Base-by-base conservation (phyloP, 1,140 invertebrate genomes). In the Microplitis mediator region DNA sequence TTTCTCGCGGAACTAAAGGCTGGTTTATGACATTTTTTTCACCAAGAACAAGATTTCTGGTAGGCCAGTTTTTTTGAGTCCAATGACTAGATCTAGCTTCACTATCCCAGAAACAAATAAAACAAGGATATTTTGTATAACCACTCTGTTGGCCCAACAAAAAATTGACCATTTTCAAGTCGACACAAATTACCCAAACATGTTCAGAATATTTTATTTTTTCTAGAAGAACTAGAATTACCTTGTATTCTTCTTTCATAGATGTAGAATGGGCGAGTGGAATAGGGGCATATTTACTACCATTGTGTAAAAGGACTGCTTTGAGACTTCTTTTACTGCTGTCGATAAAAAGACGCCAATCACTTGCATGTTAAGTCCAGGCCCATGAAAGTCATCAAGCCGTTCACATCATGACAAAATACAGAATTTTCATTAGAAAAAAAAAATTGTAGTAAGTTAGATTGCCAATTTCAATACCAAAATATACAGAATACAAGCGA, bases 391-490 rank as follows among this genome's bases (percentile, higher is more conserved):
- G 52, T 34, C 52, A 69, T 36, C 23, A 73, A 35, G 71, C 54
- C 74, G 73, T 74, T 75, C 32, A 84, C 56, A 78, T 84, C 71
- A 70, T 72, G 52, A 75, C 81, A 84, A 74, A 78, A 79, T 77
- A 68, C 60, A n/a, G 77, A 16, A 14, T 71, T 56, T 23, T 80
- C 63, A 64, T 75, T 72, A 54, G 31, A 50, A 50, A n/a, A 52
- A 62, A 75, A 81, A 77, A 74, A 74, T 4, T 39, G 45, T 56
- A 74, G 61, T 35, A 74, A 71, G 6, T 63, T 76, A 74, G 71
- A 60, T 78, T 31, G 4, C 56, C 50, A 72, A 73, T 62, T 61
- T 64, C 54, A 58, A 35, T 62, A 16, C 35, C 50, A 73, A 76
- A 79, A 68, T 72, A 74, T 9, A 35, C 16, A 63, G 51, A 67